Conservation (phyloP, 2,113 vertebrate genomes). For the Thamnaconus septentrionalis region DNA sequence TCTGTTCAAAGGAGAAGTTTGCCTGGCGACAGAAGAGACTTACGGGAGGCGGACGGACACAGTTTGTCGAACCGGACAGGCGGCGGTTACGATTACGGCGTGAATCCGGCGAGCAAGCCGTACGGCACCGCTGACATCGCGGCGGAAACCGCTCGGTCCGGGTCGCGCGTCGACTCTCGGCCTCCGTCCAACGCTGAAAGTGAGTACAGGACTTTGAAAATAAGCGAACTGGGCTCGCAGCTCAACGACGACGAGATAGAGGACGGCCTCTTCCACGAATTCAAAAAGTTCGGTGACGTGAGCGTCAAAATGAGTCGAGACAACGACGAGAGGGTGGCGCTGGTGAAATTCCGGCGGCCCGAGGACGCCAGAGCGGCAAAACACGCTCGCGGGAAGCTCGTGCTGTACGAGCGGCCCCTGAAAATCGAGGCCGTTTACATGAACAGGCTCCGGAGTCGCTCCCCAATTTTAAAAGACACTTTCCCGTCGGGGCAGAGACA, state of each 20-base stretch:
- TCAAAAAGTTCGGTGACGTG: slow-evolving; percentile 94
- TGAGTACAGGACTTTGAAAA: slow-evolving; percentile 95
- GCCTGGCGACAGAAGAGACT: slow-evolving; percentile 80
- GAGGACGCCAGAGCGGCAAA: slow-evolving; percentile 94
- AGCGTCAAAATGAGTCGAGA: slow-evolving; percentile 92
- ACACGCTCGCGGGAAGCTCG: slow-evolving; percentile 89
- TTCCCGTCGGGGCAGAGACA: slow-evolving; percentile 76
- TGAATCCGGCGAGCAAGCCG: slow-evolving; percentile 31
- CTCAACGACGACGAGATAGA: slow-evolving; percentile 94
- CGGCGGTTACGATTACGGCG: slow-evolving; percentile 74
- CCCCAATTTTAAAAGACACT: slow-evolving; percentile 85
- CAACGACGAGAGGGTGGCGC: slow-evolving; percentile 89
- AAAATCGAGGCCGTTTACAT: slow-evolving; percentile 91
- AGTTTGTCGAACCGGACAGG: slow-evolving; percentile 76
- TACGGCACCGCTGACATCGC: slow-evolving; percentile 54
- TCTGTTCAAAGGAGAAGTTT: slow-evolving; percentile 78
- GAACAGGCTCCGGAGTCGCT: slow-evolving; percentile 83
- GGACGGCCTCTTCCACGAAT: slow-evolving; percentile 95
- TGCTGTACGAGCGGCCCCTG: slow-evolving; percentile 91
- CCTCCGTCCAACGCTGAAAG: slow-evolving; percentile 66
- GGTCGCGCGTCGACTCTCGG: slow-evolving; percentile 72
- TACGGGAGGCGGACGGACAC: slow-evolving; percentile 79
- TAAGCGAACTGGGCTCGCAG: slow-evolving; percentile 91
- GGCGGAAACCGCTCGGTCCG: slow-evolving; percentile 58
- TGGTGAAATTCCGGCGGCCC: slow-evolving; percentile 92